Conservation (phyloP, 2,113 vertebrate species). For the Heloderma charlesbogerti region DNA sequence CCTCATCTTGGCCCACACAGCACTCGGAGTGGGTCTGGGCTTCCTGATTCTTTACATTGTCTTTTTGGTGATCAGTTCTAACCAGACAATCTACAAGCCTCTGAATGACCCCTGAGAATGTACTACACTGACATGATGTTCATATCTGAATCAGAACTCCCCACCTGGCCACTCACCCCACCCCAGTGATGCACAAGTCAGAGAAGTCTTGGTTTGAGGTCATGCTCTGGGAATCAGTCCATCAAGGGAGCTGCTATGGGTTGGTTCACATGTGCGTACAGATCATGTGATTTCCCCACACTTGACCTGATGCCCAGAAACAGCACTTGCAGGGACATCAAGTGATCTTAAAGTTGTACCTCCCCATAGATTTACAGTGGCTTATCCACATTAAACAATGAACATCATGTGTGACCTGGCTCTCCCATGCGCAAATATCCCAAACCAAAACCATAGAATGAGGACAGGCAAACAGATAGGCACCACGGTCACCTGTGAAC, state of each 20-base stretch:
- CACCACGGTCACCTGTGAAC: not conserved
- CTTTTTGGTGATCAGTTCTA: not conserved
- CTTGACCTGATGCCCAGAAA: not conserved
- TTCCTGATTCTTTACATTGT: slow-evolving; percentile 28
- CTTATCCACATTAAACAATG: not conserved
- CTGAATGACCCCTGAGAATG: not conserved
- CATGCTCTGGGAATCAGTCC: not conserved
- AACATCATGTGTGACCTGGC: not conserved
- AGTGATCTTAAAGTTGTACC: not conserved
- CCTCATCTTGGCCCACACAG: slow-evolving; percentile 35
- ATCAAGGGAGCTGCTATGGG: not conserved
- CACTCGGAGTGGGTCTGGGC: slow-evolving; percentile 52
- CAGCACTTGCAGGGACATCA: no score
- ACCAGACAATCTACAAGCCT: not conserved
- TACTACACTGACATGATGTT: no score
- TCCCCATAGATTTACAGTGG: not conserved
- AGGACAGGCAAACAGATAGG: not conserved
- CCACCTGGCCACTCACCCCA: not conserved
- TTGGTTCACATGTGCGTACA: not conserved
- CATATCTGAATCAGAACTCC: not conserved
- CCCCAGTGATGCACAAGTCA: not conserved
- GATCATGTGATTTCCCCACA: not conserved
- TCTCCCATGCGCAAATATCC: not conserved
- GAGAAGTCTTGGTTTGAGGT: not conserved
- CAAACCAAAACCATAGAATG: not conserved